A percentile compares a stretch with the other conserved stretches of the same genome.
Evolutionary conservation across 2,888 invertebrate species (phyloP).

Genomic region (Lepetodrilus schrolli): DNA sequence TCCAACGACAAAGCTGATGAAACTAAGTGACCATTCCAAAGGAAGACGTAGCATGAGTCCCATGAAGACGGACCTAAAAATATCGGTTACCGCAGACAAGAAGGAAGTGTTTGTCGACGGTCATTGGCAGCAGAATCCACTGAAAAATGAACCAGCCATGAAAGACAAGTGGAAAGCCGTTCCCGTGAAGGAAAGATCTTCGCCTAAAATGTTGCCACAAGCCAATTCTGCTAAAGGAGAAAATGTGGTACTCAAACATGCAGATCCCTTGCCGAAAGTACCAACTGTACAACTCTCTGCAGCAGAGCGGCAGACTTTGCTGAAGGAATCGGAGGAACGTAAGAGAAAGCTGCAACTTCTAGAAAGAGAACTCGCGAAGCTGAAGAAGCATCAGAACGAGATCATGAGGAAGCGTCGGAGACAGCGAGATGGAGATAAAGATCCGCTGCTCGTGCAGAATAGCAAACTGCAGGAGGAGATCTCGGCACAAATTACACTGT

Average conservation of each 20-base stretch:
- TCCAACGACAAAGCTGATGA: not conserved
- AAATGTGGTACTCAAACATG: too few relatives aligned
- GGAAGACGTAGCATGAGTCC: not conserved
- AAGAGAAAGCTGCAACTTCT: slow-evolving; percentile 49
- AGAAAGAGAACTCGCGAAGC: slow-evolving; percentile 58
- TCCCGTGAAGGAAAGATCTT: not conserved
- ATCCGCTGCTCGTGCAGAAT: slow-evolving; percentile 68
- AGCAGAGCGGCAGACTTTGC: slow-evolving; percentile 35
- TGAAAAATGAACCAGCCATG: not conserved
- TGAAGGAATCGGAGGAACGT: slow-evolving; percentile 50
- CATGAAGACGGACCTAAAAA: too few relatives aligned
- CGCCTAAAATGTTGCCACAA: not conserved
- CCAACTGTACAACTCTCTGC: too few relatives aligned
- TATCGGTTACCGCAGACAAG: not conserved
- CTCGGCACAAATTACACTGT: slow-evolving; percentile 56
- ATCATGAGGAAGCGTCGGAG: slow-evolving; percentile 62
- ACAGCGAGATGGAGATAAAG: slow-evolving; percentile 68
- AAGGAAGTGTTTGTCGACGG: not conserved
- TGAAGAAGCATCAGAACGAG: slow-evolving; percentile 68
- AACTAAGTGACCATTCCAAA: not conserved
- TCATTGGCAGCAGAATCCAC: not conserved
- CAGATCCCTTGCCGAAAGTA: too few relatives aligned
- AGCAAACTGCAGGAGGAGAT: slow-evolving; percentile 69
- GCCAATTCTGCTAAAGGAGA: too few relatives aligned
- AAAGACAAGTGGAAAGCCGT: not conserved